Base-by-base conservation (phyloP, 2,113 vertebrate genomes). In the Neomonachus schauinslandi region DNA sequence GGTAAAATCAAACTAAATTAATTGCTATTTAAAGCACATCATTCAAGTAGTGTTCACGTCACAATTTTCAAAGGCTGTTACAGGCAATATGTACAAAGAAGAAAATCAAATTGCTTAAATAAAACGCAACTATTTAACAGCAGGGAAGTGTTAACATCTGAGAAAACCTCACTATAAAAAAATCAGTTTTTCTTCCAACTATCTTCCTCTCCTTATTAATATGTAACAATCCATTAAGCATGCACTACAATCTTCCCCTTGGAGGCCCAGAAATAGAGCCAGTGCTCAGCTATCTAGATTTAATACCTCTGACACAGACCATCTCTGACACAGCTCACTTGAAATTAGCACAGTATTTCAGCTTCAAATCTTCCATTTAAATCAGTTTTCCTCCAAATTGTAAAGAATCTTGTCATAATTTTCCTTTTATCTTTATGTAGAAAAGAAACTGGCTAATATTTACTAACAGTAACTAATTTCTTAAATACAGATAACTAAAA, bases 1-100 rank as follows among this genome's bases (percentile, higher is more conserved):
- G 39, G n/a, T 51, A 88, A 83, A 96, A 74, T 31, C 77, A 71
- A 94, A 82, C 57, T 76, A 83, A 76, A 91, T 26, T 59, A 65
- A 77, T 11, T 61, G 49, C n/a, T 61, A 39, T 53, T 51, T 76
- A 69, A 76, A 36, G 74, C 12, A 51, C 63, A 74, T 53, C 33
- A 57, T 51, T 93, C 51, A 91, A 84, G 22, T 0, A 51, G 36
- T 10, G 5, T 39, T 74, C 46, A 53, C n/a, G 42, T 65, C 36
- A 89, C 1, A 31, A 26, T 81, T 87, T 81, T 76, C 94, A 95
- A 87, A 95, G 71, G 36, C 24, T 51, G 0, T 83, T n/a, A 33
- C 12, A 84, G 71, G 69, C 42, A 89, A 31, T 19, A 55, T 3
- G 5, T 5, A 69, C 65, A 81, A 87, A 72, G n/a, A 82, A 72